Evolutionary conservation across 2,797 vertebrate species (phyloP).

Genomic region (Choloepus didactylus): DNA sequence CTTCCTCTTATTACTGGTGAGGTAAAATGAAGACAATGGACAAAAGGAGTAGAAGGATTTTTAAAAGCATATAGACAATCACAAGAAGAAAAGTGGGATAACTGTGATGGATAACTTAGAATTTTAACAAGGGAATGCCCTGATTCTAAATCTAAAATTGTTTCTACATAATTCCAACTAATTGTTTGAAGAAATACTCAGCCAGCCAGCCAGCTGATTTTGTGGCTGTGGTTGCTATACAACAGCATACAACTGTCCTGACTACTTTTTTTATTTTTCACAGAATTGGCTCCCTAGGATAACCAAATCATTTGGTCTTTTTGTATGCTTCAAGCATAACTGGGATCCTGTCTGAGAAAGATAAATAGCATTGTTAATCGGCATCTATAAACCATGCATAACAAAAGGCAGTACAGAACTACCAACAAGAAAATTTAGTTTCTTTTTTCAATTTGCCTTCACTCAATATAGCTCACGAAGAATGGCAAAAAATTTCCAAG

Average conservation of each 20-base stretch:
- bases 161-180: background rate
- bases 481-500: background rate
- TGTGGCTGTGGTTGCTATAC: background rate
- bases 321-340: background rate
- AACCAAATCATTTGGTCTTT: background rate
- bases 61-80: background rate
- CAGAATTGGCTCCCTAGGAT: background rate
- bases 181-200: background rate
- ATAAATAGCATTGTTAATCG: constrained; percentile 34
- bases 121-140: background rate
- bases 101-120: background rate
- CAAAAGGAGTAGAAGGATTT: background rate
- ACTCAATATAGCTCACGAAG: background rate
- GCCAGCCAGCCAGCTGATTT: background rate
- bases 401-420: background rate
- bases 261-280: constrained; percentile 1
- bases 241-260: background rate
- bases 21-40: background rate
- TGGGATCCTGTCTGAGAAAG: constrained; percentile 25
- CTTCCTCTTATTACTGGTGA: background rate
- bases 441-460: constrained; percentile 19
- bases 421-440: background rate
- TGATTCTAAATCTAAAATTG: background rate
- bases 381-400: constrained; percentile 24
- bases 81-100: background rate